These are phyloP conservation scores for Taphrorychus bicolor DNA, from an alignment of 2,888 invertebrate species.

Conservation along the genomic window DNA sequence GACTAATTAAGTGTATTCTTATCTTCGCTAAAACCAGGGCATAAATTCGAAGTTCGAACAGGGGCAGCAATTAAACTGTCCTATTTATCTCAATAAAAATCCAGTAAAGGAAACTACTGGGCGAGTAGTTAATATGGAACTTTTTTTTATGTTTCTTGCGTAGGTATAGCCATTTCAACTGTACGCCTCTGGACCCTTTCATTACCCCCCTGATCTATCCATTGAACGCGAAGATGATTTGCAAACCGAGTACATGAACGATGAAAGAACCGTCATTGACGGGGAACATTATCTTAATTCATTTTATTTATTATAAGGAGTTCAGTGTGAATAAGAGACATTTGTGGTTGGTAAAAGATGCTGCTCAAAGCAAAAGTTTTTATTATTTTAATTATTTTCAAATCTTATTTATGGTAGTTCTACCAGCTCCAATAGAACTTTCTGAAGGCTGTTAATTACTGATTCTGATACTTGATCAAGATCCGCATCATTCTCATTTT, in stretches of 20 bases:
- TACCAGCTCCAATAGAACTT: no score
- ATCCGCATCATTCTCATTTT: no score
- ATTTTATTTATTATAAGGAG: conserved; percentile 38
- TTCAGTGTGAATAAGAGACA: no score
- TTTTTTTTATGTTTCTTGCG: background rate
- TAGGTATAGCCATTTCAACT: background rate
- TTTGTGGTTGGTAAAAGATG: no score
- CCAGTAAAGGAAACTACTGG: conserved; percentile 14
- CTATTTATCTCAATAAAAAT: conserved; percentile 33
- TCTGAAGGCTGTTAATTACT: no score
- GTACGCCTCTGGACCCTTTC: background rate
- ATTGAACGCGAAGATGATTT: conserved; percentile 36
- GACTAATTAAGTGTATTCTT: conserved; percentile 24
- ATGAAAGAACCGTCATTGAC: conserved; percentile 44
- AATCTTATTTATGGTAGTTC: no score
- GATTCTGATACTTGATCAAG: no score
- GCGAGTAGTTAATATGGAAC: conserved; percentile 7
- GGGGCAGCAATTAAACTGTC: conserved; percentile 37
- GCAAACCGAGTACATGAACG: conserved; percentile 41
- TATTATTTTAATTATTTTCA: no score
- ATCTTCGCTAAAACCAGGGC: conserved; percentile 10
- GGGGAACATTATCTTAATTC: conserved; percentile 49
- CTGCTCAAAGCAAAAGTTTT: no score
- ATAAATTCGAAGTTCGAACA: conserved; percentile 37
- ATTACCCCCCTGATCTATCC: conserved; percentile 16